Evolutionary conservation across 2,113 vertebrate genomes (phyloP), one percentile per base, ranked within the genome.

Genomic region (Anolis carolinensis): DNA sequence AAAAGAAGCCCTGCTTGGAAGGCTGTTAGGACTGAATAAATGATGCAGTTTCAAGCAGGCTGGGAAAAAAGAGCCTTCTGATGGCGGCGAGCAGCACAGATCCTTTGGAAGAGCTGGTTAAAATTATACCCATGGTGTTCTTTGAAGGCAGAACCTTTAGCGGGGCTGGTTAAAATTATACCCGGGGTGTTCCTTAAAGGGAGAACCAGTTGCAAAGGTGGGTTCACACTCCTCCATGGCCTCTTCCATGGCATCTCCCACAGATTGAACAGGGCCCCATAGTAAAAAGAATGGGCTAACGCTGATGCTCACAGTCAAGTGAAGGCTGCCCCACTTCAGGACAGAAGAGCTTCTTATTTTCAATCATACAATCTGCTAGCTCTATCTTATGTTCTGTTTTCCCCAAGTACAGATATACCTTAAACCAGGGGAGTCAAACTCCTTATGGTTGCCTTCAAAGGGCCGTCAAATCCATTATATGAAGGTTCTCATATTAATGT

Each of bases 21-120:
- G 30, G 86, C 74, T 93, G 93, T 91, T 82, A 30, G 90, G 44
- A 81, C 85, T 90, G 90, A 93, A 93, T 74, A 81, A 91, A 92
- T 94, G 95, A 77, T 91, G 85, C 72, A 25, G 80, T 91, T 95
- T 94, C 70, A 27, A 93, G 93, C 89, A 95, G 90, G 92, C 91
- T 94, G 91, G 92, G 94, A 93, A 90, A 94, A 92, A 39, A 44
- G 1, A 48, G 95, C 92, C 82, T 91, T 68, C 93, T 92, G 95
- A 95, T 94, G 95, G 94, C 91, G 84, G 90, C 84, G 85, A 85
- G 93, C 91, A 93, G 95, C 89, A 90, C 7, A 92, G 89, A 95
- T 94, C 95, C 68, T 95, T 95, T 92, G 94, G 93, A 93, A 89
- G 68, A 94, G 92, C 91, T 94, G 95, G 93, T 94, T 94, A 94